Conservation (phyloP, 2,888 invertebrate species). For the Druceiella hillmani region DNA sequence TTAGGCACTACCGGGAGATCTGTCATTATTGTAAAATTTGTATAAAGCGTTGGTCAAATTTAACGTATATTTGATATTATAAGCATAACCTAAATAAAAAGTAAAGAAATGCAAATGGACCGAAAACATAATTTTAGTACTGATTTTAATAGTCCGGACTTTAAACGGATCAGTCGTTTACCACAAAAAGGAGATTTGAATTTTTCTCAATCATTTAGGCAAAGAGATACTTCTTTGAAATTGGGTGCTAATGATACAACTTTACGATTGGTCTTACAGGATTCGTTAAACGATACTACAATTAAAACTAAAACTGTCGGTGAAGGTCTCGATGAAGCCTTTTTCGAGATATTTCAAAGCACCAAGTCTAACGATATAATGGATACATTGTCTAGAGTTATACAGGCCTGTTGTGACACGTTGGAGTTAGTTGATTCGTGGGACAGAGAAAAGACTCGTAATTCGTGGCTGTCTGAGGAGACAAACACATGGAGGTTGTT, state of each 20-base stretch:
- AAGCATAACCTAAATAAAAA: no score
- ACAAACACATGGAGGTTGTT: slow-evolving; percentile 85
- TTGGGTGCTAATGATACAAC: slow-evolving; percentile 48
- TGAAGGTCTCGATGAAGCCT: slow-evolving; percentile 39
- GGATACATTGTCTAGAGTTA: slow-evolving; percentile 57
- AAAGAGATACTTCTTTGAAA: no score
- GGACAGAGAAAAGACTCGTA: slow-evolving; percentile 45
- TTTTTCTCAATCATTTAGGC: no score
- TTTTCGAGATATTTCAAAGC: slow-evolving; percentile 45
- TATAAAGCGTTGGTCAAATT: no score
- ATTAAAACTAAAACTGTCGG: slow-evolving; percentile 33
- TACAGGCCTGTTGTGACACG: slow-evolving; percentile 58
- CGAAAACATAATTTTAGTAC: no score
- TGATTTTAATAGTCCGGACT: no score
- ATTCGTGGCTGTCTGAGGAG: slow-evolving; percentile 69
- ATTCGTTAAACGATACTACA: slow-evolving; percentile 31
- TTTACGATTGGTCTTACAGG: slow-evolving; percentile 41
- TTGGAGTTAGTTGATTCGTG: slow-evolving; percentile 49
- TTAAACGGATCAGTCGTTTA: no score
- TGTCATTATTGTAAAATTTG: no score
- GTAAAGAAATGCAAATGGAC: no score
- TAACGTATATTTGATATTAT: no score
- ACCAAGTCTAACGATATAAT: slow-evolving; percentile 50
- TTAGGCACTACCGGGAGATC: no score
- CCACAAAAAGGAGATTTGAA: no score